phyloP scores from a whole-genome alignment of 1,140 invertebrate genomes.

The Drosophila rhopaloa region DNA sequence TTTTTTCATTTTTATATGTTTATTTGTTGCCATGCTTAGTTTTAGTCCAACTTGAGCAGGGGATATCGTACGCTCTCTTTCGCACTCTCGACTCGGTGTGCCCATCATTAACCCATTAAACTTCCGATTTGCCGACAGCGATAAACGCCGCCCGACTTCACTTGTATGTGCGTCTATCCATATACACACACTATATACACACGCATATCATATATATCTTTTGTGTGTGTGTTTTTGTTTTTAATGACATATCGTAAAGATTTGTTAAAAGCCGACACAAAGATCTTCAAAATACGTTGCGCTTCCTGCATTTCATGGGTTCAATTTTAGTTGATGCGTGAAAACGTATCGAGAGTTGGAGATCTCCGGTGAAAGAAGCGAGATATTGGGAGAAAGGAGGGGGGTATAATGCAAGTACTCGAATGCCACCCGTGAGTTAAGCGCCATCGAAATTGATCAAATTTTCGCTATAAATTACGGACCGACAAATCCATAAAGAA shows the following conservation, averaged over 20 bases:
- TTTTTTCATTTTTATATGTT: constrained; percentile 80
- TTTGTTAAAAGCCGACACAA: constrained; percentile 77
- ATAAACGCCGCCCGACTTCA: constrained; percentile 62
- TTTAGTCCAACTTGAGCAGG: constrained; percentile 16
- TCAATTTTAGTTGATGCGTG: constrained; percentile 70
- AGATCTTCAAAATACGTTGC: constrained; percentile 69
- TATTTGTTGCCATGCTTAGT: constrained; percentile 66
- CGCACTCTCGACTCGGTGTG: constrained; percentile 26
- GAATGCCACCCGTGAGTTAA: constrained; percentile 64
- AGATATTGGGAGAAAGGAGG: not conserved
- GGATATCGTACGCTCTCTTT: constrained; percentile 18
- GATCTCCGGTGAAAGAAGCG: not conserved
- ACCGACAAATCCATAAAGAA: constrained; percentile 45
- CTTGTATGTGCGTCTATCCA: constrained; percentile 11
- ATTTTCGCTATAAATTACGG: constrained; percentile 78
- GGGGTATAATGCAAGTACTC: constrained; percentile 35
- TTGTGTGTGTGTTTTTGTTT: constrained; percentile 44
- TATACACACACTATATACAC: not conserved
- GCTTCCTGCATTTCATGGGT: constrained; percentile 70
- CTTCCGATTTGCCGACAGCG: constrained; percentile 83
- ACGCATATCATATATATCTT: not conserved
- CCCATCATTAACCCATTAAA: constrained; percentile 83
- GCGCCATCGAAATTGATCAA: constrained; percentile 64
- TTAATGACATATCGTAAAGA: constrained; percentile 83
- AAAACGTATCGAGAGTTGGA: constrained; percentile 49